Conservation (phyloP, 2,797 vertebrate species). For the Urosaurus nigricauda region DNA sequence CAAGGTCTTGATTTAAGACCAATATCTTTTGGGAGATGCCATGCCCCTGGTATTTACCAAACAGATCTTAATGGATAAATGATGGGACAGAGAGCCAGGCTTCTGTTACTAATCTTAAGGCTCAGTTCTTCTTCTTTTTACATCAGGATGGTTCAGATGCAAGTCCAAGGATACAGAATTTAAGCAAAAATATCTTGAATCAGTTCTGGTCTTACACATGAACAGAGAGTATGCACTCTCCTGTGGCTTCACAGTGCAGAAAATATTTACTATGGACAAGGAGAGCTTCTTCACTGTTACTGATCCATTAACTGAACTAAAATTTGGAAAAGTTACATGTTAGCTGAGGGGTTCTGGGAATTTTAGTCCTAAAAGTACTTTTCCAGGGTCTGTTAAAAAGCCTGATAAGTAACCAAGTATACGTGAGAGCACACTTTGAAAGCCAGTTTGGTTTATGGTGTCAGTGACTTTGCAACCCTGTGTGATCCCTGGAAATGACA, state of each 20-base stretch:
- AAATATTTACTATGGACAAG: not conserved
- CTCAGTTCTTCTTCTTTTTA: not conserved
- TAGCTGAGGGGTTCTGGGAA: not conserved
- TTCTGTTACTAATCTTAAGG: not conserved
- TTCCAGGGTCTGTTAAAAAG: not conserved
- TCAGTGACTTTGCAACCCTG: not conserved
- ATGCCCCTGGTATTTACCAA: not conserved
- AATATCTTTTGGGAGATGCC: too few species aligned
- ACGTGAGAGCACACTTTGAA: not conserved
- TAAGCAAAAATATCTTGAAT: not conserved
- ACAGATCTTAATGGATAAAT: not conserved
- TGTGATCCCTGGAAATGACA: conserved; percentile 13
- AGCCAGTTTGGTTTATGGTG: not conserved
- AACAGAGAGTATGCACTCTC: not conserved
- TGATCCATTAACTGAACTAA: not conserved
- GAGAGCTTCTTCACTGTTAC: not conserved
- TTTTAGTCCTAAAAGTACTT: not conserved
- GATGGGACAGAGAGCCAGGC: not conserved
- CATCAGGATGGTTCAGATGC: not conserved
- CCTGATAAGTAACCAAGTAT: not conserved
- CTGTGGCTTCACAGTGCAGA: not conserved
- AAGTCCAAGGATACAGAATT: not conserved
- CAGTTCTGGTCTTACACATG: not conserved
- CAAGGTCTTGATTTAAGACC: too few species aligned
- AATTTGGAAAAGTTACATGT: not conserved